phyloP scores from a whole-genome alignment of 2,888 invertebrate genomes.

The Rhagonycha lutea region DNA sequence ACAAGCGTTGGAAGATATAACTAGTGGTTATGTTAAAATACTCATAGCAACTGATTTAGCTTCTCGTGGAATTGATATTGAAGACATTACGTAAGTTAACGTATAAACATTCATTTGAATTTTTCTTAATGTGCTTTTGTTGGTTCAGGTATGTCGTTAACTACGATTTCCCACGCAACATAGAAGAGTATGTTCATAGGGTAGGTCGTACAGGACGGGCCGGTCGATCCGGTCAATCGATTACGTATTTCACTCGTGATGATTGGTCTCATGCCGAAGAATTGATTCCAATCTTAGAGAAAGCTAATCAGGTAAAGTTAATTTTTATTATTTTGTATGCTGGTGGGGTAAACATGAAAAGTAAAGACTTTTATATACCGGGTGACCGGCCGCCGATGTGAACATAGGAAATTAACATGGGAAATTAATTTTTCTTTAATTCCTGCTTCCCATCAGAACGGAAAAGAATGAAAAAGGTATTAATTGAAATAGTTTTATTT shows the following conservation, averaged over 20 bases:
- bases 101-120: background rate
- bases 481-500: too few species aligned
- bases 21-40: conserved; percentile 76
- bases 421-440: too few species aligned
- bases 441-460: too few species aligned
- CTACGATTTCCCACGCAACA: conserved; percentile 90
- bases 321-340: too few species aligned
- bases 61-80: conserved; percentile 90
- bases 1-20: conserved; percentile 83
- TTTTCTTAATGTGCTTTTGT: background rate
- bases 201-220: conserved; percentile 96
- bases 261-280: conserved; percentile 85
- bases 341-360: too few species aligned
- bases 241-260: conserved; percentile 77
- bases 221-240: conserved; percentile 80
- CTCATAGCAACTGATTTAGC: conserved; percentile 95
- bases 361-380: too few species aligned
- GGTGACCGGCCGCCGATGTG: too few species aligned
- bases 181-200: conserved; percentile 95
- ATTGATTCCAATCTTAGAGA: conserved; percentile 82
- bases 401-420: too few species aligned
- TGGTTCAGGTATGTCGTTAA: conserved; percentile 82
- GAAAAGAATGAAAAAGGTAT: too few species aligned
- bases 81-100: conserved; percentile 72
- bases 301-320: conserved; percentile 70